A percentile compares a stretch with the other conserved stretches of the same genome.
These are phyloP conservation scores for Nesometra sesokonis DNA, from an alignment of 35 echinoderm and acorn worm species.

Conservation along the genomic window DNA sequence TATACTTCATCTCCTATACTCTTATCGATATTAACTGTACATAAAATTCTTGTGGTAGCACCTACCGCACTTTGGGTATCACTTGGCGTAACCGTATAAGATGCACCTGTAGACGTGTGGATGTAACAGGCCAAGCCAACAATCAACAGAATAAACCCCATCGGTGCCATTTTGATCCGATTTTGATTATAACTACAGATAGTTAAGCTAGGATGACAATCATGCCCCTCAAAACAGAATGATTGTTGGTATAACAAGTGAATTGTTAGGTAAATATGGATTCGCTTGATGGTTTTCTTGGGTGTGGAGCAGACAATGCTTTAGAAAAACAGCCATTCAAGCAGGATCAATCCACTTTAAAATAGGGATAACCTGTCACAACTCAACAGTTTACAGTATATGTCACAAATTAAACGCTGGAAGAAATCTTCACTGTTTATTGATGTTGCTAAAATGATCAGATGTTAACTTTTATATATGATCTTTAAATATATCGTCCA, in stretches of 20 bases:
- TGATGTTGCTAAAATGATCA: no score
- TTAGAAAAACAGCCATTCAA: not conserved
- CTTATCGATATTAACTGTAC: not conserved
- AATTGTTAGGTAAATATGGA: not conserved
- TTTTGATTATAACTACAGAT: not conserved
- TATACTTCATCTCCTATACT: not conserved
- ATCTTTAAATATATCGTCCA: not conserved
- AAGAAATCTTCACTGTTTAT: no score
- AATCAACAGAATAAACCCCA: not conserved
- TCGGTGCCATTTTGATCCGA: not conserved
- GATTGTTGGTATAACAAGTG: not conserved
- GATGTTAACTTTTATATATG: no score
- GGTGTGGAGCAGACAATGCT: not conserved
- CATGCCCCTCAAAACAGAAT: not conserved
- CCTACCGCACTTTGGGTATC: not conserved
- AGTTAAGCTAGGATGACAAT: not conserved
- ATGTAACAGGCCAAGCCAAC: not conserved
- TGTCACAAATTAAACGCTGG: no score
- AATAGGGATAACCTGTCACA: not conserved
- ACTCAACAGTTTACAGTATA: not conserved
- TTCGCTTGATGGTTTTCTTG: not conserved
- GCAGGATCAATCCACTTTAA: not conserved
- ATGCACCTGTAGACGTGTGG: not conserved
- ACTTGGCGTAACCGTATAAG: not conserved
- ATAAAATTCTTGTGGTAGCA: not conserved